Conservation (phyloP, 1,140 invertebrate genomes). For the Sitodiplosis mosellana region DNA sequence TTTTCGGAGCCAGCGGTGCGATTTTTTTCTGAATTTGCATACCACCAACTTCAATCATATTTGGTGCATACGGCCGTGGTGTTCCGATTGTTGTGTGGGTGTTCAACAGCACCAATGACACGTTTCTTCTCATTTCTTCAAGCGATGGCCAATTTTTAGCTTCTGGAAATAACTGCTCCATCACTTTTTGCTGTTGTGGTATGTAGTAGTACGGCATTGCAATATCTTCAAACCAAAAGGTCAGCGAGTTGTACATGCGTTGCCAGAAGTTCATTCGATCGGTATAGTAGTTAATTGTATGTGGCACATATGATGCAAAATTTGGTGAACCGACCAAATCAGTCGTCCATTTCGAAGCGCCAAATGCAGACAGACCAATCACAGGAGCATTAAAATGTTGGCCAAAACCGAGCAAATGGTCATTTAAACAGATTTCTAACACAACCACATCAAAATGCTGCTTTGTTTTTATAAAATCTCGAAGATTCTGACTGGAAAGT, state of each 20-base stretch:
- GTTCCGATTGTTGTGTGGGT: constrained; percentile 32
- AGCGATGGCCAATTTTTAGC: constrained; percentile 10
- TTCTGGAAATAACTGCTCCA: constrained; percentile 19
- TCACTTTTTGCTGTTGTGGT: constrained; percentile 15
- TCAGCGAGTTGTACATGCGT: constrained; percentile 21
- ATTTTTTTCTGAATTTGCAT: constrained; percentile 32
- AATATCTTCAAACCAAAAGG: constrained; percentile 4
- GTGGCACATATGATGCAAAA: constrained; percentile 20
- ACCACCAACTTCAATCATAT: constrained; percentile 27
- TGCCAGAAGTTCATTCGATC: constrained; percentile 27
- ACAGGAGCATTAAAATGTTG: constrained; percentile 21
- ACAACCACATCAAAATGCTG: constrained; percentile 19
- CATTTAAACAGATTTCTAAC: constrained; percentile 18
- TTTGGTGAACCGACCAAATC: constrained; percentile 19
- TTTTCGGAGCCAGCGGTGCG: constrained; percentile 22
- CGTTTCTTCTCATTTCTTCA: constrained; percentile 15
- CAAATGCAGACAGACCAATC: constrained; percentile 19
- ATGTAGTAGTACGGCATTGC: constrained; percentile 6
- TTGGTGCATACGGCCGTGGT: constrained; percentile 32
- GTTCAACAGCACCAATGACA: constrained; percentile 31
- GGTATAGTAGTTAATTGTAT: constrained; percentile 12
- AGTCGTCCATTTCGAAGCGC: constrained; percentile 12
- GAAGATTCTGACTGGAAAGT: not conserved
- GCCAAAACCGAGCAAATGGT: constrained; percentile 17
- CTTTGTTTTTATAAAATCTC: constrained; percentile 5